Evolutionary conservation across 2,888 invertebrate species (phyloP), one percentile per base, ranked within the genome.

Genomic region (Epicampocera succincta): DNA sequence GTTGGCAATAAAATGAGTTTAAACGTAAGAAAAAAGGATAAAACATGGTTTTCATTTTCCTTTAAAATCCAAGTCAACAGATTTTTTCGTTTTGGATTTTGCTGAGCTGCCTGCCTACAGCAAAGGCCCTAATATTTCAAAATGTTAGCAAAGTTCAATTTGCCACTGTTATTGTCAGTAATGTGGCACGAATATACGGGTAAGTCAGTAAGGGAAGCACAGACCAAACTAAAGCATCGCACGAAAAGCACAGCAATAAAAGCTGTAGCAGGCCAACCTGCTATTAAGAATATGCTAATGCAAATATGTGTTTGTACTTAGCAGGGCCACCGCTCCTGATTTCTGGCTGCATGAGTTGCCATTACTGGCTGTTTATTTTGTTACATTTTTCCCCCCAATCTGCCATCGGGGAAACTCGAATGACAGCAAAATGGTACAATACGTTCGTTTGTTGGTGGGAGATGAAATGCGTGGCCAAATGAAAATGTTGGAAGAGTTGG

Each of bases 1-100:
- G 75, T 79, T 81, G 78, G 73, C 78, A 81, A 81, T 84, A 81
- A 84, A 84, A 75, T 69, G 68, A 73, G 42, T 80, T 68, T 75
- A 58, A 75, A 46, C 15, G 61, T 54, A 66, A 77, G 40, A 63
- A 44, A 54, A 48, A 63, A 50, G n/a, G 2, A 63, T 19, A 44
- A 56, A 40, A 40, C 6, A 9, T 65, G 38, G 3, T 65, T 56
- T 63, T 56, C 1, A 11, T 15, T 54, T 29, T 40, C 63, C 17
- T 52, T 15, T 29, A 8, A 17, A 61, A 44, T 63, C 63, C 13
- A 33, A 46, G n/a, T 17, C 15, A 54, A 63, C 40, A 71, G 52
- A 33, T 38, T 61, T 63, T 29, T 17, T 50, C 3, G 2, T 44
- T 50, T 52, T 11, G 3, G 12, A n/a, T 21, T 73, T 42, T 12